Evolutionary conservation across 2,797 vertebrate species (phyloP), one percentile per base, ranked within the genome.

Genomic region (Tolypeutes matacus): DNA sequence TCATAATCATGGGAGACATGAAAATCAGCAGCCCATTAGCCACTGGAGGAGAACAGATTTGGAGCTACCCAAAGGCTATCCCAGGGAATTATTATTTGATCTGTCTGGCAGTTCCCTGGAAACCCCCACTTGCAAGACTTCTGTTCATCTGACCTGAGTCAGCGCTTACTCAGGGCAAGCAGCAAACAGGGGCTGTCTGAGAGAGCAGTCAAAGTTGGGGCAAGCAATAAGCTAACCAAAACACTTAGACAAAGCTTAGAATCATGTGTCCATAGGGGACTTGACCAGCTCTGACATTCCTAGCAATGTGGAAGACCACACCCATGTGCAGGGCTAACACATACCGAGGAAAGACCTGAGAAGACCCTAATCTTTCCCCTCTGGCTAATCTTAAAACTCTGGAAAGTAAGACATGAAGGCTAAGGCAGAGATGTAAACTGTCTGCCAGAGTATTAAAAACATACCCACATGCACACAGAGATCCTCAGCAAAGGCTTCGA

Each of bases 191-290:
- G 14, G 51, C 67, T 82, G 39, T n/a, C 49, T 10, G 1, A 81
- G 60, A 51, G 39, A 84, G 51, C 56, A 27, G 27, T 87, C 58
- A 65, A 14, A 82, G 39, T 18, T 64, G 31, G 21, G n/a, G 39
- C 67, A 86, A 81, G 91, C 27, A 46, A 86, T 51, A 65, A 91
- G 25, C 20, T 51, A n/a, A 82, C 23, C 49, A 81, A 94, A 91
- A 94, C 11, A 58, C 14, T 94, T 64, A 46, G 80, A 36, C 20
- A 91, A 86, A 81, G 49, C 58, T 91, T 31, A 31, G 29, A 86
- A 39, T 58, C 5, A 3, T 60, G 39, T 60, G 25, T 72, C 36
- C 20, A 73, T 14, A 73, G 25, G 27, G 25, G 42, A 23, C 18
- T 82, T 91, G 46, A 91, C 25, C 87, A 77, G 25, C 27, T 46